Evolutionary conservation across 1,140 invertebrate genomes (phyloP).

Genomic region (Chrysopa pallens): DNA sequence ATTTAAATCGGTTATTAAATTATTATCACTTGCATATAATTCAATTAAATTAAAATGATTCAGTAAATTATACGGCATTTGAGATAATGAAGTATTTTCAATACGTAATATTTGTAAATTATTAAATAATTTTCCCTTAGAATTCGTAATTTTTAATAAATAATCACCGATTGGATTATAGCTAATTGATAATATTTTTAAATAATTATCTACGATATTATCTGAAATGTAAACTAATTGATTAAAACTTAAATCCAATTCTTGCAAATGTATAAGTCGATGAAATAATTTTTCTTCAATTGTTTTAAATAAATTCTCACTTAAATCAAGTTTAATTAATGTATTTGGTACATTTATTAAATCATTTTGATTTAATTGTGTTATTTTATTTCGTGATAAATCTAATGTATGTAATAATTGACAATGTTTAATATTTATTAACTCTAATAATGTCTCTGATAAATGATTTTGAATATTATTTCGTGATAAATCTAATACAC

Average conservation of each 20-base stretch:
- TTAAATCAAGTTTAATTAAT: constrained; percentile 7
- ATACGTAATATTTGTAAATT: too few relatives aligned
- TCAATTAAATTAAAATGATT: too few relatives aligned
- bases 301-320: constrained; percentile 22
- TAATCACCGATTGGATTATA: too few relatives aligned
- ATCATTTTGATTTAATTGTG: constrained; percentile 8
- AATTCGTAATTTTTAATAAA: too few relatives aligned
- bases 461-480: not conserved
- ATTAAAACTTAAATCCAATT: constrained; percentile 31
- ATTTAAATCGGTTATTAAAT: too few relatives aligned
- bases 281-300: constrained; percentile 21
- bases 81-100: too few relatives aligned
- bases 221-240: constrained; percentile 9
- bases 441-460: constrained; percentile 1
- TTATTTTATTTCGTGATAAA: constrained; percentile 15
- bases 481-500: not conserved
- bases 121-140: too few relatives aligned
- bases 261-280: constrained; percentile 20
- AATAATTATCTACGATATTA: too few relatives aligned
- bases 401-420: constrained; percentile 13
- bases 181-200: too few relatives aligned
- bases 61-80: too few relatives aligned
- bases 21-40: too few relatives aligned
- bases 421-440: constrained; percentile 4
- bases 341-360: constrained; percentile 3